Base-by-base conservation (phyloP, 2,888 invertebrate species). In the Lepeophtheirus nordmannii region DNA sequence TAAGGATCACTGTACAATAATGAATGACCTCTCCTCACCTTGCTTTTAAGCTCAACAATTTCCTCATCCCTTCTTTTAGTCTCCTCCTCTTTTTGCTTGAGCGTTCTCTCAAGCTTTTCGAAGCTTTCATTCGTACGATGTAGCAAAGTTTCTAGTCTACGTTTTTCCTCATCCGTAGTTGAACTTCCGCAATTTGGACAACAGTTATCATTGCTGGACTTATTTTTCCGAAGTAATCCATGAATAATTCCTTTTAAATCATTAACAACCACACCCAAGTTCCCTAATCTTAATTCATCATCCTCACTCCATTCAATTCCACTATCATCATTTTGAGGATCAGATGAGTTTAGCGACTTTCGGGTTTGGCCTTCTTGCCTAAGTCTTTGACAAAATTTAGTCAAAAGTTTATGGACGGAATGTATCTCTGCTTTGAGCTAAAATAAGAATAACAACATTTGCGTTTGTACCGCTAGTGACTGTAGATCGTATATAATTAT, bases 1-100 rank as follows among this genome's bases (percentile, higher is more conserved):
- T 58, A 10, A 58, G 58, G n/a, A 11, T 58, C 11, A 58, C n/a
- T 17, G 10, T 14, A 58, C 20, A 14, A 7, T 10, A 30, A 22
- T 30, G n/a, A n/a, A n/a, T 58, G 10, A 7, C 22, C 30, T 14
- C 1, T 56, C 14, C 20, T 56, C 40, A 62, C 58, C 62, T 67
- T 67, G 62, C 62, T 56, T 23, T 57, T 65, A 53, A 65, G 38
- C n/a, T 17, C 62, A 73, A 86, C 83, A 67, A 89, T 83, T 65
- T 85, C 78, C 68, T 88, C 87, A 67, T 85, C 84, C 73, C 87
- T 83, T 73, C 86, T 83, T 71, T 86, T 85, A 61, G 89, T 81
- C 77, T 89, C 89, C 30, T 87, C 81, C 72, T 86, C 87, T 66
- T 86, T 79, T 70, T 88, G 86, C 69, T 85, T 79, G 10, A 87